These are phyloP conservation scores for Drosophila arizonae DNA, from an alignment of 1,140 invertebrate genomes.

Conservation along the genomic window DNA sequence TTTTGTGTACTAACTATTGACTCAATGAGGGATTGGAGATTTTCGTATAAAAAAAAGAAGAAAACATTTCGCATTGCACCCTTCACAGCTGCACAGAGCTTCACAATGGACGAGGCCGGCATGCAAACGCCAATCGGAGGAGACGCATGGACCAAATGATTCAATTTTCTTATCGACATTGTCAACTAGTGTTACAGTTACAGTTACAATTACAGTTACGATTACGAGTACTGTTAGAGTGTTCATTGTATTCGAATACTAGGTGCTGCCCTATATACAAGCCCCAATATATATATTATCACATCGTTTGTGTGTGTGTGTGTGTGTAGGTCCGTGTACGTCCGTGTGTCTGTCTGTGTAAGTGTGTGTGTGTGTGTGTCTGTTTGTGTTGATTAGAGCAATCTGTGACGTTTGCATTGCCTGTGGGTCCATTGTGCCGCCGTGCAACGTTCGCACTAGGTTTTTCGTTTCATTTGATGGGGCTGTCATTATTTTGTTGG, in stretches of 20 bases:
- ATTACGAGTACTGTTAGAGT: conserved; percentile 17
- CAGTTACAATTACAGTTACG: conserved; percentile 24
- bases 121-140: conserved; percentile 50
- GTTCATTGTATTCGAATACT: conserved; percentile 18
- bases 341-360: background rate
- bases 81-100: conserved; percentile 57
- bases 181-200: conserved; percentile 32
- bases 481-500: conserved; percentile 27
- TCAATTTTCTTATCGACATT: conserved; percentile 18
- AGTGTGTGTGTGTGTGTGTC: background rate
- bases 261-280: conserved; percentile 42
- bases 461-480: conserved; percentile 49
- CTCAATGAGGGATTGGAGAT: background rate
- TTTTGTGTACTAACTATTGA: background rate
- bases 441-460: conserved; percentile 71
- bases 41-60: background rate
- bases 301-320: background rate
- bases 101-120: conserved; percentile 68
- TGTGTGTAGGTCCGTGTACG: background rate
- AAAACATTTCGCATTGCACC: conserved; percentile 31
- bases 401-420: conserved; percentile 55
- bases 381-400: background rate
- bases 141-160: conserved; percentile 34
- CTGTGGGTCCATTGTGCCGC: conserved; percentile 76
- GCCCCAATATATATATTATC: background rate